phyloP scores from a whole-genome alignment of 64 coral and sea anemone species.

The Pocillopora damicornis region DNA sequence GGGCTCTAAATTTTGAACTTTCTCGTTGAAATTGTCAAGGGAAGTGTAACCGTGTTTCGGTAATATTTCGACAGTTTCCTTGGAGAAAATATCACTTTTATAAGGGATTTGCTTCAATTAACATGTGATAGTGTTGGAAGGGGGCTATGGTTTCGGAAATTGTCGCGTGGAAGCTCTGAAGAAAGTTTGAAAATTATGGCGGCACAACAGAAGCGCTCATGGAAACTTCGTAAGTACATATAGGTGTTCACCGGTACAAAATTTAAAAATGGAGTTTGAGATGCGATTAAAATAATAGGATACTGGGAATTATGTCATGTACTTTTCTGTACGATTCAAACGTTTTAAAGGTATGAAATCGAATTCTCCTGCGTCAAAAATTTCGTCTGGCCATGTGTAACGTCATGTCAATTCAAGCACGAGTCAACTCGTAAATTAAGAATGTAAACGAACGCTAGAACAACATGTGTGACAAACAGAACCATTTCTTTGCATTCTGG shows the following conservation, averaged over 20 bases:
- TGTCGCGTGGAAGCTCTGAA: constrained; percentile 4
- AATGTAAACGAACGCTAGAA: not conserved
- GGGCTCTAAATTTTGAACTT: constrained; percentile 40
- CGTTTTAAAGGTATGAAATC: not conserved
- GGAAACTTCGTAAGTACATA: constrained; percentile 90
- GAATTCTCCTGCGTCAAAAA: not conserved
- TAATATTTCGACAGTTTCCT: constrained; percentile 1
- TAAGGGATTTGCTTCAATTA: not conserved
- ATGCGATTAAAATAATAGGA: not conserved
- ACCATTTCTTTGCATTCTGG: not conserved
- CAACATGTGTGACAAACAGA: not conserved
- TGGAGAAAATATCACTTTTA: not conserved
- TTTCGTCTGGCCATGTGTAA: not conserved
- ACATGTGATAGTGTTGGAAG: constrained; percentile 14
- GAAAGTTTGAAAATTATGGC: constrained; percentile 62
- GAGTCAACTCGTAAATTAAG: not conserved
- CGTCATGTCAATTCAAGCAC: not conserved
- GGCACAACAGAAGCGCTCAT: constrained; percentile 73
- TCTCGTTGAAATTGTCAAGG: constrained; percentile 34
- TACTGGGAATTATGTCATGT: not conserved
- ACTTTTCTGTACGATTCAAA: not conserved
- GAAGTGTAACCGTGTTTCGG: not conserved
- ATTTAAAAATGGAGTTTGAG: not conserved
- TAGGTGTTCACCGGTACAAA: not conserved
- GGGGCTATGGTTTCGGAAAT: constrained; percentile 29